Base-by-base conservation (phyloP, 2,113 vertebrate genomes). In the Platichthys flesus region DNA sequence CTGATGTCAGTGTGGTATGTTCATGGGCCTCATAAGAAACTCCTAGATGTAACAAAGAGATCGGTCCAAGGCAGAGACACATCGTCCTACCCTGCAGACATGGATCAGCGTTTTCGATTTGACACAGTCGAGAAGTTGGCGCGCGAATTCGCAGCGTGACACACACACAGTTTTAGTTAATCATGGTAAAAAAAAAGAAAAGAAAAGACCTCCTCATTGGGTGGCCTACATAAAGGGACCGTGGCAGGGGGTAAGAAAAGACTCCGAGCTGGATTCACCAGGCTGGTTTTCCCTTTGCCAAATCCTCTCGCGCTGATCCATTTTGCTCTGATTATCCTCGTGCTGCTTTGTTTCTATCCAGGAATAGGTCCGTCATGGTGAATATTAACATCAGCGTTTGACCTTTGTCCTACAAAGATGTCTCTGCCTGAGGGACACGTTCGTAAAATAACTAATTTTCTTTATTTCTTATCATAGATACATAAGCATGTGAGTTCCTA, bases 231-330 rank as follows among this genome's bases (percentile, higher is more conserved):
- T 77, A 64, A 26, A 74, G 40, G 51, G 51, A 57, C 58, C 40
- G 67, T 28, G 58, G 58, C 51, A 23, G 57, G 47, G 51, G 66
- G 70, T 24, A 15, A 28, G 40, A 45, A 69, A 47, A 45, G 56
- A 42, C 62, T 74, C 68, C 56, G 55, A 84, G 58, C 69, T 57
- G 55, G 40, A 85, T 62, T 75, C 51, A 74, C 73, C 68, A 66
- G 58, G 52, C 55, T 42, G 59, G 55, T 13, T 64, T 78, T 74
- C 69, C 76, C 79, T 80, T 72, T 76, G 57, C 3, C 64, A 82
- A 76, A 87, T 78, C 78, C 72, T 84, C 71, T 71, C 61, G 68
- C 67, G 82, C 61, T 56, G 75, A 85, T 82, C 73, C 59, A 72
- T 87, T 88, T 71, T 71, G 62, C 64, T 74, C 35, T 86, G 68